Base-by-base conservation (phyloP, 2,113 vertebrate species). In the Caranx melampygus region DNA sequence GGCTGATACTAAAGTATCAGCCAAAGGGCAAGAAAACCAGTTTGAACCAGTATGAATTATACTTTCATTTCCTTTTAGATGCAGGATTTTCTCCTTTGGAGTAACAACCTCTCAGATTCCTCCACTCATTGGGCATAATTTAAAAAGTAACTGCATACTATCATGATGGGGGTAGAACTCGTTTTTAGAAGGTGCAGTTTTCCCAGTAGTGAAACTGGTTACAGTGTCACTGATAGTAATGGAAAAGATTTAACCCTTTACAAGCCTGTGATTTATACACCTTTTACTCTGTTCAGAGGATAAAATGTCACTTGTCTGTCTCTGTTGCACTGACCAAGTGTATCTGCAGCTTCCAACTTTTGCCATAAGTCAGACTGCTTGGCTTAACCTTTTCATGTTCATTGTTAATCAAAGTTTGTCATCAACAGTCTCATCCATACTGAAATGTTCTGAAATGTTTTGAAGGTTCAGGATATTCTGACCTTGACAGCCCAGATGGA, bases 401-500 rank as follows among this genome's bases (percentile, higher is more conserved):
- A 13, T 5, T 15, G 14, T 47, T 15, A 14, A 12, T 45, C 13
- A 45, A n/a, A 18, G 2, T 51, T 1, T 51, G 49, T 51, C 8
- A 20, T n/a, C 18, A 47, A 49, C 16, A 47, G 45, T 45, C 44
- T 37, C 4, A 37, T 26, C 26, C 26, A 26, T 26, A 26, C 26
- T 26, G 26, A 26, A 26, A 26, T 26, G 26, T 26, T 26, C 26
- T 26, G 26, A 26, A 26, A 26, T 42, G 11, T 42, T 42, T 42
- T 2, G 11, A 40, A 42, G 40, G 40, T 42, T 6, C 6, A 37
- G 37, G 5, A 42, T 18, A 0, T 72, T 26, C 72, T 90, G 94
- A 99, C 98, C 97, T 99, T 99, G 83, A 98, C 97, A 54, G 98
- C 98, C 98, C 98, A 99, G 94, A 99, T 98, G 83, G 97, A 99